Percentiles rank a stretch among this genome's conserved stretches.
phyloP scores from a whole-genome alignment of 2,888 invertebrate species.

The Brachyopa scutellaris region DNA sequence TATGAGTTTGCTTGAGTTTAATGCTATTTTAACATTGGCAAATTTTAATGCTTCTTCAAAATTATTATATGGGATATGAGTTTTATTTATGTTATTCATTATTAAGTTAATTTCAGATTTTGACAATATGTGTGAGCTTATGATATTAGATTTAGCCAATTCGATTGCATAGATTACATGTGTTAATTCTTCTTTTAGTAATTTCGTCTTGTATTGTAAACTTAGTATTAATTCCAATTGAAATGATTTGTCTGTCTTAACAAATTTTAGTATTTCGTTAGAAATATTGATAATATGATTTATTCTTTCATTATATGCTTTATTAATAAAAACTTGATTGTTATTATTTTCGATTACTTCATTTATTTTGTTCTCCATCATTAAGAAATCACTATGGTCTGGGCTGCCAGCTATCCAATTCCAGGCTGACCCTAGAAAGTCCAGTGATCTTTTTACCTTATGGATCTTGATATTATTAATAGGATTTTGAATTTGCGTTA shows the following conservation, averaged over 20 bases:
- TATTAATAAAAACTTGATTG: not conserved
- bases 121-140: slow-evolving; percentile 32
- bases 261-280: not conserved
- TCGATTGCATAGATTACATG: slow-evolving; percentile 33
- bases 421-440: not conserved
- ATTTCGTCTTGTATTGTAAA: not conserved
- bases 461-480: too few species aligned
- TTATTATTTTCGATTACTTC: slow-evolving; percentile 4
- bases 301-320: slow-evolving; percentile 4
- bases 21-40: slow-evolving; percentile 50
- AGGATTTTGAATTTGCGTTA: not conserved
- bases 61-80: slow-evolving; percentile 41
- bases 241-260: not conserved
- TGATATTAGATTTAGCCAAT: slow-evolving; percentile 28
- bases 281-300: not conserved
- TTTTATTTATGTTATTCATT: slow-evolving; percentile 31
- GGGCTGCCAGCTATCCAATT: slow-evolving; percentile 13
- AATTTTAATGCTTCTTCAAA: slow-evolving; percentile 62
- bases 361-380: slow-evolving; percentile 1
- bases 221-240: not conserved
- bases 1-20: slow-evolving; percentile 20
- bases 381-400: not conserved
- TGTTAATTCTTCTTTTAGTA: slow-evolving; percentile 28
- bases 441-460: not conserved
- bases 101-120: slow-evolving; percentile 24